A percentile compares a stretch with the other conserved stretches of the same genome.
These are phyloP conservation scores for Electrophaes corylata DNA, from an alignment of 2,888 invertebrate genomes.

Conservation along the genomic window DNA sequence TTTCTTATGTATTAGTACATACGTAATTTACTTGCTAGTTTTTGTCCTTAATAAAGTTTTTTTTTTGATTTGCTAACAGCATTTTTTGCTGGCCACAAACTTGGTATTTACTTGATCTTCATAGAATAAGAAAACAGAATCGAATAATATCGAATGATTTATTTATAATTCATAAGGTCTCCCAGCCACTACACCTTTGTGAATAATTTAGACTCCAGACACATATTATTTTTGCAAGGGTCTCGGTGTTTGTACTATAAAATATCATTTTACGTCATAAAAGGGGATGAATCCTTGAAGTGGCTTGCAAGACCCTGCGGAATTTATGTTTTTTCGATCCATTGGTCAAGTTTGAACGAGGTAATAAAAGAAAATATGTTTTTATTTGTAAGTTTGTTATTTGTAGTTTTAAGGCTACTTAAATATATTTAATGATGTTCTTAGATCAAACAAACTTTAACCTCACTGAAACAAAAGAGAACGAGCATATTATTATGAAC, in stretches of 20 bases:
- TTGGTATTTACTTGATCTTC: conserved; percentile 20
- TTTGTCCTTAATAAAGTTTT: too few relatives aligned
- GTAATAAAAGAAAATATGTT: conserved; percentile 17
- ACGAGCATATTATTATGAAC: too few relatives aligned
- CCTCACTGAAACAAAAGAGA: too few relatives aligned
- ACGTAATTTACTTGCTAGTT: too few relatives aligned
- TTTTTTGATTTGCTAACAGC: background rate
- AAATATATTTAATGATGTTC: too few relatives aligned
- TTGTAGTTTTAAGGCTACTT: background rate
- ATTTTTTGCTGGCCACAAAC: background rate
- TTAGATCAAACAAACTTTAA: too few relatives aligned
- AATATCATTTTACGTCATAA: conserved; percentile 64
- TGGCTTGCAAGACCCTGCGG: conserved; percentile 33
- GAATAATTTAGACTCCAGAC: conserved; percentile 76
- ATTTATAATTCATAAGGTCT: conserved; percentile 77
- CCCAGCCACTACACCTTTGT: conserved; percentile 72
- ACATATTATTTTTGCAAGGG: conserved; percentile 78
- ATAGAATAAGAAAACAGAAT: conserved; percentile 52
- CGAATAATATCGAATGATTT: conserved; percentile 73
- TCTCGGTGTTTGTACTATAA: conserved; percentile 68
- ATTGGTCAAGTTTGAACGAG: conserved; percentile 22
- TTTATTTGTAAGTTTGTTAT: background rate
- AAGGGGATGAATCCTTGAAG: conserved; percentile 54
- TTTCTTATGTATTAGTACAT: too few relatives aligned
- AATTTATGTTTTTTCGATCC: conserved; percentile 38